Percentiles rank a stretch among this genome's conserved stretches.
Conservation (phyloP, 1,140 invertebrate genomes). For the Macrocentrus cingulum region DNA sequence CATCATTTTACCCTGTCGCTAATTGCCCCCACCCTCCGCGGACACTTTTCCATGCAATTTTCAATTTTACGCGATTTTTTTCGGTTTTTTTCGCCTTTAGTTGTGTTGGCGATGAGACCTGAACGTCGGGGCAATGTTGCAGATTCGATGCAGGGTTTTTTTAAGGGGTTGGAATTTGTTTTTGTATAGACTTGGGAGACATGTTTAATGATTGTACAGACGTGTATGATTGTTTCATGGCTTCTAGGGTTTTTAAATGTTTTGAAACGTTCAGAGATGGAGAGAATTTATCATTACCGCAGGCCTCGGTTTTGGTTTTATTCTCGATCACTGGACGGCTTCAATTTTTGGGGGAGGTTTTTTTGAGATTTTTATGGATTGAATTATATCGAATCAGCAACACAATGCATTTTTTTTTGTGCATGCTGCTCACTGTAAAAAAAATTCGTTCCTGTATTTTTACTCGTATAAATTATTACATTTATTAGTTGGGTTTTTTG, state of each 20-base stretch:
- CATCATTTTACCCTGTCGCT: no score
- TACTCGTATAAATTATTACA: constrained; percentile 40
- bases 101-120: constrained; percentile 14
- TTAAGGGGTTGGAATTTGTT: not conserved
- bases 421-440: constrained; percentile 46
- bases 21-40: no score
- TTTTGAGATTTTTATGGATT: not conserved
- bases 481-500: no score
- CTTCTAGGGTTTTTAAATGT: constrained; percentile 17
- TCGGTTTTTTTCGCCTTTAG: not conserved
- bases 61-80: no score
- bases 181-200: constrained; percentile 11
- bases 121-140: constrained; percentile 15
- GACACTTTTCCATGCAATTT: no score
- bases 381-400: constrained; percentile 15
- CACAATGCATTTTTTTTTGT: constrained; percentile 35
- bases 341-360: not conserved
- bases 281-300: constrained; percentile 48
- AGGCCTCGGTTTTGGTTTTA: constrained; percentile 55
- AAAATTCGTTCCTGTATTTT: constrained; percentile 31
- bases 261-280: constrained; percentile 28
- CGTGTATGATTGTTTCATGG: constrained; percentile 35
- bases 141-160: constrained; percentile 15
- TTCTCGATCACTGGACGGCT: constrained; percentile 40
- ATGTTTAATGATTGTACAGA: constrained; percentile 35